A percentile compares a stretch with the other conserved stretches of the same genome.
Conservation (phyloP, 2,888 invertebrate species). For the Rugalucina vietnamica region DNA sequence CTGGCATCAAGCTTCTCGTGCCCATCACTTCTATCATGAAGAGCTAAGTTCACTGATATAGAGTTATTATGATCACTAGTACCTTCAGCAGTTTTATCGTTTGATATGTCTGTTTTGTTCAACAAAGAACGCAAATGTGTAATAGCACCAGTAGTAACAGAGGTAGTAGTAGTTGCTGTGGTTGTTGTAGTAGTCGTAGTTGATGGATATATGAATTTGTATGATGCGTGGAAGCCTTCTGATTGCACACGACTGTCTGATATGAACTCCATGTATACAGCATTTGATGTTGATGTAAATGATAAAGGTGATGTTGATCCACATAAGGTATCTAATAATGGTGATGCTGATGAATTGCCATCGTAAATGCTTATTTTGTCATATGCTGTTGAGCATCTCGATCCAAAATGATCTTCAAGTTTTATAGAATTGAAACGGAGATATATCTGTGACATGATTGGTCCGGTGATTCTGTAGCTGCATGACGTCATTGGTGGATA, state of each 20-base stretch:
- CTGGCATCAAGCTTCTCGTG: background rate
- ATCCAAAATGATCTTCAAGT: constrained; percentile 76
- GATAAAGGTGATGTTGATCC: constrained; percentile 62
- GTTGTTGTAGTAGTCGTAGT: constrained; percentile 24
- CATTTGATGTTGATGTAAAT: constrained; percentile 66
- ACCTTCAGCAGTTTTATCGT: background rate
- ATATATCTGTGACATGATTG: constrained; percentile 65
- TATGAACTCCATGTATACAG: constrained; percentile 73
- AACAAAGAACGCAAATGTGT: background rate
- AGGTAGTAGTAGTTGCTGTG: constrained; percentile 9
- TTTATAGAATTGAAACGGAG: constrained; percentile 75
- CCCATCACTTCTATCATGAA: background rate
- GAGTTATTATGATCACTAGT: background rate
- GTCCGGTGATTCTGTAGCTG: constrained; percentile 77
- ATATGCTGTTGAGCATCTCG: constrained; percentile 71
- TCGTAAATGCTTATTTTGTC: constrained; percentile 74
- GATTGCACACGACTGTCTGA: constrained; percentile 77
- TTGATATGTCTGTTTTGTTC: background rate
- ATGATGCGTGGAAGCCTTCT: constrained; percentile 80
- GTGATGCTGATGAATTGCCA: constrained; percentile 54
- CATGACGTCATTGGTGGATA: constrained; percentile 75
- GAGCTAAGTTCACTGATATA: background rate
- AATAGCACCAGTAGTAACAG: background rate
- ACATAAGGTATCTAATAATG: constrained; percentile 65
- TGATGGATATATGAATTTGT: constrained; percentile 67